Percentiles rank a stretch among this genome's conserved stretches.
Evolutionary conservation across 1,140 invertebrate species (phyloP).

Genomic region (Liolophura sinensis): DNA sequence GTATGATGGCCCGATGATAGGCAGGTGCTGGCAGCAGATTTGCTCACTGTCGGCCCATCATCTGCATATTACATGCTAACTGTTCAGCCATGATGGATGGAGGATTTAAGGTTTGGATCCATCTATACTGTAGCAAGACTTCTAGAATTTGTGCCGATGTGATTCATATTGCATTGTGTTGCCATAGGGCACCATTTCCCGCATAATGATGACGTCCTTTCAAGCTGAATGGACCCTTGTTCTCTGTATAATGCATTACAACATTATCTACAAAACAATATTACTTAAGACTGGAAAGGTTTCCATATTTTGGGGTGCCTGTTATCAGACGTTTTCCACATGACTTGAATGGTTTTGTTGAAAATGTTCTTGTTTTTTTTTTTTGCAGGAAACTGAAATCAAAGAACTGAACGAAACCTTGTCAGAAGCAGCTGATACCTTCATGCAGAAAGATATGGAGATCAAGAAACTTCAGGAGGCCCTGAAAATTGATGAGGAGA

Average conservation of each 20-base stretch:
- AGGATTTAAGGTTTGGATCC: no score
- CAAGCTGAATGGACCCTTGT: neutral
- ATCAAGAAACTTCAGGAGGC: slow-evolving; percentile 31
- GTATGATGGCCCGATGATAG: no score
- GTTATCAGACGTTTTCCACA: neutral
- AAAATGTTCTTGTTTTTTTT: neutral
- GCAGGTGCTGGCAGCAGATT: no score
- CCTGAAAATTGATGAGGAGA: slow-evolving; percentile 27
- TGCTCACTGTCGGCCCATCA: no score
- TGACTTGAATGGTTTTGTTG: neutral
- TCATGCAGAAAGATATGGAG: slow-evolving; percentile 36
- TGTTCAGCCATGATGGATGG: no score
- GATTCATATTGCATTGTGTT: no score
- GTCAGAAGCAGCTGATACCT: slow-evolving; percentile 46
- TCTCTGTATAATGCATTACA: neutral
- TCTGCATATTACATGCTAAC: no score
- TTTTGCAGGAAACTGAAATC: slow-evolving; percentile 32
- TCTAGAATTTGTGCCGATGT: no score
- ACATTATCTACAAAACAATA: neutral
- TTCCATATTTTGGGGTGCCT: neutral
- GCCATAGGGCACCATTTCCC: neutral
- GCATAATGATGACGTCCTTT: neutral
- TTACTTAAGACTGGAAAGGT: neutral
- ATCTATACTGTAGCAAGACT: no score
- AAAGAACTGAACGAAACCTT: slow-evolving; percentile 44